Evolutionary conservation across 2,888 invertebrate species (phyloP), one percentile per base, ranked within the genome.

Genomic region (Heliothis peltigera): DNA sequence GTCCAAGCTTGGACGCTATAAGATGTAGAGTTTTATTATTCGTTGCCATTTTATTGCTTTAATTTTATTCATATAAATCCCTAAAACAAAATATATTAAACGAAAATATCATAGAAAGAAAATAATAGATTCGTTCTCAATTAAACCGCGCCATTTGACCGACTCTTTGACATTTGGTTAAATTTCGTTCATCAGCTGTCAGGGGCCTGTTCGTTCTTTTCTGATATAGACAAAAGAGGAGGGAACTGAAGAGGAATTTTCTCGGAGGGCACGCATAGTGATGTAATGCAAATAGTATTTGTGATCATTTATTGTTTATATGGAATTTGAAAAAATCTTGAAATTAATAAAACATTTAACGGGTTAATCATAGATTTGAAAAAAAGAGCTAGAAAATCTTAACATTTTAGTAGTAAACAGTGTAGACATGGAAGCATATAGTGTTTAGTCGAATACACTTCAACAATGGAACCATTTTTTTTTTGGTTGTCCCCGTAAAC

Each of bases 1-100:
- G 79, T 22, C 93, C 93, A 59, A 95, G 84, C 81, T 94, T 95
- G 1, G 85, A 80, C 19, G 93, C 92, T 76, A 93, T 82, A n/a
- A 92, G 66, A 49, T 81, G 80, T 12, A 94, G 75, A 46, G 92
- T 91, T 85, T 90, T 92, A 71, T 88, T 90, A 51, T 87, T 81
- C 2, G 77, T 76, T 18, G 91, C 84, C 92, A 93, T 92, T 71
- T 66, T 79, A 35, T 15, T 25, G 1, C 3, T 57, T 48, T 28
- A 7, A 10, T 52, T 28, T 15, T 8, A 17, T 44, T 28, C 10
- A 44, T 28, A 43, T 15, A n/a, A 1, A 17, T 5, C n/a, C n/a
- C n/a, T 18, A 56, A 15, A 46, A 12, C 5, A 1, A 55, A 18
- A 19, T 48, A 10, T 7, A 51, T 6, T 25, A 35, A 10, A 39